Conservation (phyloP, 2,888 invertebrate genomes). For the Philaethria dido region DNA sequence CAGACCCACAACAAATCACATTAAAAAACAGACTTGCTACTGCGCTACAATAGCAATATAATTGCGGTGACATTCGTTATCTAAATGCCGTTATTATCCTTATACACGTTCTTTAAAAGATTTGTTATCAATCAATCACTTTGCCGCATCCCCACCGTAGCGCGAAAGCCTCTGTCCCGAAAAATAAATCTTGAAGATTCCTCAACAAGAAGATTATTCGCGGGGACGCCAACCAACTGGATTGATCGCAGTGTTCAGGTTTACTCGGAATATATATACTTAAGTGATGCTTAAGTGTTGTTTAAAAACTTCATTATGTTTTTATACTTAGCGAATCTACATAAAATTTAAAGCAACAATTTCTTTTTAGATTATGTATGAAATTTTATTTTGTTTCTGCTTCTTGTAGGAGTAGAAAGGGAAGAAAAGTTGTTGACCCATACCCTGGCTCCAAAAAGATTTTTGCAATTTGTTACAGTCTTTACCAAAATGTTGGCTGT, state of each 20-base stretch:
- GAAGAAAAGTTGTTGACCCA: not conserved
- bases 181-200: slow-evolving; percentile 38
- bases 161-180: slow-evolving; percentile 25
- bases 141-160: slow-evolving; percentile 30
- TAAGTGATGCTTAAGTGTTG: slow-evolving; percentile 32
- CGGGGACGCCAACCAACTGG: slow-evolving; percentile 35
- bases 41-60: too few relatives aligned
- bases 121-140: slow-evolving; percentile 36
- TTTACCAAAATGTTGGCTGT: too few relatives aligned
- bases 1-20: too few relatives aligned
- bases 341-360: slow-evolving; percentile 22
- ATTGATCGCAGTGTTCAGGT: slow-evolving; percentile 33
- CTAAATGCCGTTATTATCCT: slow-evolving; percentile 14
- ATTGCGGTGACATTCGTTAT: not conserved
- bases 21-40: too few relatives aligned
- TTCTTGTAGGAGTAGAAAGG: not conserved
- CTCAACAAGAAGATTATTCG: slow-evolving; percentile 36
- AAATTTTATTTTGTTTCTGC: not conserved
- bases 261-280: slow-evolving; percentile 27
- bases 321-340: slow-evolving; percentile 22
- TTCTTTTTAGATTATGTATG: not conserved
- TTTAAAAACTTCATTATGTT: slow-evolving; percentile 30
- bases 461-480: too few relatives aligned
- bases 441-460: too few relatives aligned
- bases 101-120: slow-evolving; percentile 18